These are phyloP conservation scores for Lethenteron camtschaticum DNA, from an alignment of 2,113 vertebrate genomes.

Conservation along the genomic window DNA sequence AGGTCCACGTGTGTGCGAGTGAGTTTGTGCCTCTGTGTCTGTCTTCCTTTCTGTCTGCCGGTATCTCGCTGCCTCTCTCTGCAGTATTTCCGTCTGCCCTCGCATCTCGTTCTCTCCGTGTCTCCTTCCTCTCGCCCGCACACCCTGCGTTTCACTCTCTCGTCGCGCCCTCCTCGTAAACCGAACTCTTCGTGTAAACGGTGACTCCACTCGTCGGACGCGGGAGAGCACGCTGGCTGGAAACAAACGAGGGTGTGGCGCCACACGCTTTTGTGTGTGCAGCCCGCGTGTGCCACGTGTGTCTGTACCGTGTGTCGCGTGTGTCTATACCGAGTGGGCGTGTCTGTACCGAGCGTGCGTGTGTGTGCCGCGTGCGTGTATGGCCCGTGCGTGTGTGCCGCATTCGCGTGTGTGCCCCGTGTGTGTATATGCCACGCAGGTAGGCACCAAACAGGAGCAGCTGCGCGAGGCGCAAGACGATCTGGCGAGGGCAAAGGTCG, in stretches of 20 bases:
- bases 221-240: too few species aligned
- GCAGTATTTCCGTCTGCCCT: neutral
- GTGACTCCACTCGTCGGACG: too few species aligned
- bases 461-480: constrained; percentile 64
- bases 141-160: neutral
- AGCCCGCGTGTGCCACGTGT: too few species aligned
- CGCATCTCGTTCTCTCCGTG: neutral
- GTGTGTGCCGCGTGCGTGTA: constrained; percentile 12
- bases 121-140: neutral
- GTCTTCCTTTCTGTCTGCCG: neutral
- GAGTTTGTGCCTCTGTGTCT: neutral
- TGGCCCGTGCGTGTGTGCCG: constrained; percentile 10
- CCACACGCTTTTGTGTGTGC: too few species aligned
- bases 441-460: constrained; percentile 83
- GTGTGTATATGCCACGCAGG: constrained; percentile 36
- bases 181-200: too few species aligned
- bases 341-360: too few species aligned
- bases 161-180: too few species aligned
- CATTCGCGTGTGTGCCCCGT: constrained; percentile 18
- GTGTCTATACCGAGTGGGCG: too few species aligned
- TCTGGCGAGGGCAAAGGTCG: constrained; percentile 71
- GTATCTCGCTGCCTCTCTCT: neutral
- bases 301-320: too few species aligned
- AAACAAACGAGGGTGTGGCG: too few species aligned
- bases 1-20: too few species aligned